Conservation (phyloP, 2,113 vertebrate species). For the Scomber colias region DNA sequence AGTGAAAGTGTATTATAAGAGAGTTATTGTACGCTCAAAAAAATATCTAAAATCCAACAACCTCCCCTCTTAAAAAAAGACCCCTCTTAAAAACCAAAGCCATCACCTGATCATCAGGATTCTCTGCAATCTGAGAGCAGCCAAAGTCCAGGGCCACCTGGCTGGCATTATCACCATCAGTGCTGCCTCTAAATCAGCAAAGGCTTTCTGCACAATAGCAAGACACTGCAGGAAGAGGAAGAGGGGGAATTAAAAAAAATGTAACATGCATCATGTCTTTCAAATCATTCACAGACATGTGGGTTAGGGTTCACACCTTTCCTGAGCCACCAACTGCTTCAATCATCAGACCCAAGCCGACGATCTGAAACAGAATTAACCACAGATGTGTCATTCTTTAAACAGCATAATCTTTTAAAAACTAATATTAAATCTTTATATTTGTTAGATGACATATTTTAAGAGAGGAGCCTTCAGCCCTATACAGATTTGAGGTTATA, state of each 20-base stretch:
- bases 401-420: no score
- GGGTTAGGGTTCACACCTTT: slow-evolving; percentile 77
- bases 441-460: not conserved
- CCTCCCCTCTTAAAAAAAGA: not conserved
- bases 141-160: slow-evolving; percentile 75
- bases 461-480: not conserved
- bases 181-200: slow-evolving; percentile 76
- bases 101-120: slow-evolving; percentile 73
- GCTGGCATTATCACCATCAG: slow-evolving; percentile 44
- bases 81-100: not conserved
- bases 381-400: not conserved
- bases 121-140: slow-evolving; percentile 79
- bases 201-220: slow-evolving; percentile 75
- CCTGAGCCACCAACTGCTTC: slow-evolving; percentile 86
- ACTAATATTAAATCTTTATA: no score
- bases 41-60: not conserved
- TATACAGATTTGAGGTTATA: not conserved
- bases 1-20: not conserved
- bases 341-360: slow-evolving; percentile 84
- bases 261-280: no score
- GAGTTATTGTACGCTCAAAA: not conserved
- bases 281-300: not conserved
- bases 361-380: slow-evolving; percentile 79
- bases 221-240: slow-evolving; percentile 79
- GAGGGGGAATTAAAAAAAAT: not conserved